Evolutionary conservation across 2,797 vertebrate genomes (phyloP).

Genomic region (Sebastes flavidus): DNA sequence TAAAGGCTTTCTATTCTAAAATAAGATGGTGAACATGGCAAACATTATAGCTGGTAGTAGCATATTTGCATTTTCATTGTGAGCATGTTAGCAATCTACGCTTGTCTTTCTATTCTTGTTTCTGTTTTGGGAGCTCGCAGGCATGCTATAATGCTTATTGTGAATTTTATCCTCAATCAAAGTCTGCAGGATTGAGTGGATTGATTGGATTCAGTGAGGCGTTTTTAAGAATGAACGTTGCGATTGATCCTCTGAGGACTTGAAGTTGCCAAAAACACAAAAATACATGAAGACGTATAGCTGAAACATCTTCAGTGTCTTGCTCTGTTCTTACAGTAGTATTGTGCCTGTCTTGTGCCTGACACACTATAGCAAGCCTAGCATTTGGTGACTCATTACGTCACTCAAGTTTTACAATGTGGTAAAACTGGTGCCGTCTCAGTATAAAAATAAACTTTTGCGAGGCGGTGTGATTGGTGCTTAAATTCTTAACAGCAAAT

Average conservation of each 20-base stretch:
- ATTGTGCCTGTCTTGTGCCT: neutral
- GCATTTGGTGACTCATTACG: neutral
- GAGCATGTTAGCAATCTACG: neutral
- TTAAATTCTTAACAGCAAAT: neutral
- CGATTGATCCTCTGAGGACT: neutral
- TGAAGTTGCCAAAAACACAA: neutral
- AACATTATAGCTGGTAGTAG: neutral
- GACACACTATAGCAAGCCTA: neutral
- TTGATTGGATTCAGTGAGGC: neutral
- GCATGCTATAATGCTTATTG: neutral
- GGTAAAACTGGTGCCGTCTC: neutral
- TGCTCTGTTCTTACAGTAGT: neutral
- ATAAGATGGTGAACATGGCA: neutral
- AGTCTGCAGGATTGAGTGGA: neutral
- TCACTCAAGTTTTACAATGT: neutral
- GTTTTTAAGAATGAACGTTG: neutral
- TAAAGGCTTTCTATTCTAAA: neutral
- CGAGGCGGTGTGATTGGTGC: neutral
- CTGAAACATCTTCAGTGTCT: neutral
- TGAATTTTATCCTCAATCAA: neutral
- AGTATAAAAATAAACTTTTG: neutral
- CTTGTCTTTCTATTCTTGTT: neutral
- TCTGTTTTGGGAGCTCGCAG: neutral
- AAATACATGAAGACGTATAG: neutral
- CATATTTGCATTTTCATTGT: neutral